Evolutionary conservation across 2,113 vertebrate genomes (phyloP), one percentile per base, ranked within the genome.

Genomic region (Odontophorus gujanensis): DNA sequence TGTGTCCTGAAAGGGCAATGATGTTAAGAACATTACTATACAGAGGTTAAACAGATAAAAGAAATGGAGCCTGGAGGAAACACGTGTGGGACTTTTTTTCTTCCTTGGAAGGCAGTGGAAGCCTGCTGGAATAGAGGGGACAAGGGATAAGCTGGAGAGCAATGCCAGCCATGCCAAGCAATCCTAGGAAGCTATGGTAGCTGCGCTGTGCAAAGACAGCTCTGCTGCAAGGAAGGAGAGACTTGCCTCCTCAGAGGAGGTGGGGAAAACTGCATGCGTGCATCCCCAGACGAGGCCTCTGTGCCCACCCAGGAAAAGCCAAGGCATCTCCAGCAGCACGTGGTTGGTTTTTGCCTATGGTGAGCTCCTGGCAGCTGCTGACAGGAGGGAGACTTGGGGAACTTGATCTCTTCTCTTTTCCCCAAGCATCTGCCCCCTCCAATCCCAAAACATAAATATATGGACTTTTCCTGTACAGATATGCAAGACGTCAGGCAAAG

Each of bases 401-500:
- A 86, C 76, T 83, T 3, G 4, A 91, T 87, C 38, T n/a, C 19
- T 66, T 87, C 51, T 61, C 32, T 79, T 73, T 61, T 92, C 62
- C 61, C 65, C 47, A 73, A 36, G 51, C 69, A 86, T 81, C 73
- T 93, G 76, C 68, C 43, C 28, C 15, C 48, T 95, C 65, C 36
- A 65, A 26, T 53, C 76, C 65, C 73, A 57, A 80, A 91, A 87
- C 45, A 81, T 61, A 83, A 91, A 26, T 63, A 78, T 34, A 72
- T 45, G 61, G 50, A 91, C 85, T 95, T 92, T 92, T 87, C 68
- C 63, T 75, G 43, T 72, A 65, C 17, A 74, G 89, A 95, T 91
- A 85, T 48, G 47, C 0, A 3, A 83, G 80, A 83, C 40, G 11
- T 61, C 69, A 81, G 66, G 90, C 90, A 95, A 93, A 77, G 47